Evolutionary conservation across 2,888 invertebrate genomes (phyloP).

Genomic region (Cantharis flavilabris): DNA sequence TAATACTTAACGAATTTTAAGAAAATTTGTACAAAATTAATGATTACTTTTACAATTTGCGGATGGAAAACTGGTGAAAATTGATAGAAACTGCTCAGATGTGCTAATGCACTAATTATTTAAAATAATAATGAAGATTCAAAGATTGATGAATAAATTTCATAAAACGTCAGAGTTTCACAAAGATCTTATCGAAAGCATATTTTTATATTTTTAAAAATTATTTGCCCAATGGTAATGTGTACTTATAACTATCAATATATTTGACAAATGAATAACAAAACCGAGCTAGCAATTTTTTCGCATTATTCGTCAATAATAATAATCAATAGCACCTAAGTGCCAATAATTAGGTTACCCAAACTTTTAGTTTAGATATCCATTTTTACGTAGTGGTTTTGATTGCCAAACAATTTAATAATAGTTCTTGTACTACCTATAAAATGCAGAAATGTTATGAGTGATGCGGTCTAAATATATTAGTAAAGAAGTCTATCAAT

Average conservation of each 20-base stretch:
- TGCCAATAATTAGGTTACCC: too few relatives aligned
- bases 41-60: background rate
- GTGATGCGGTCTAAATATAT: too few relatives aligned
- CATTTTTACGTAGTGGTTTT: too few relatives aligned
- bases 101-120: background rate
- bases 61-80: background rate
- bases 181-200: background rate
- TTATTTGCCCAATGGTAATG: background rate
- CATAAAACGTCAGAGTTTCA: background rate
- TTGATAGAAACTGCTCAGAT: background rate
- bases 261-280: background rate
- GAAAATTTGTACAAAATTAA: background rate
- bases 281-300: background rate
- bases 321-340: background rate
- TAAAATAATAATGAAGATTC: background rate
- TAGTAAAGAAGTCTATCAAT: too few relatives aligned
- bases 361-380: too few relatives aligned
- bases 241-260: background rate
- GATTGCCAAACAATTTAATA: too few relatives aligned
- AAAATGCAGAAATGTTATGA: too few relatives aligned
- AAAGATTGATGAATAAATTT: background rate
- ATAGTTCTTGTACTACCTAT: too few relatives aligned
- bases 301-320: too few relatives aligned
- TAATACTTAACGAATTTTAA: background rate
- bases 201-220: background rate